These are phyloP conservation scores for human (Homo sapiens) DNA, from an alignment of 2,113 vertebrate genomes.

Conservation along the genomic window DNA sequence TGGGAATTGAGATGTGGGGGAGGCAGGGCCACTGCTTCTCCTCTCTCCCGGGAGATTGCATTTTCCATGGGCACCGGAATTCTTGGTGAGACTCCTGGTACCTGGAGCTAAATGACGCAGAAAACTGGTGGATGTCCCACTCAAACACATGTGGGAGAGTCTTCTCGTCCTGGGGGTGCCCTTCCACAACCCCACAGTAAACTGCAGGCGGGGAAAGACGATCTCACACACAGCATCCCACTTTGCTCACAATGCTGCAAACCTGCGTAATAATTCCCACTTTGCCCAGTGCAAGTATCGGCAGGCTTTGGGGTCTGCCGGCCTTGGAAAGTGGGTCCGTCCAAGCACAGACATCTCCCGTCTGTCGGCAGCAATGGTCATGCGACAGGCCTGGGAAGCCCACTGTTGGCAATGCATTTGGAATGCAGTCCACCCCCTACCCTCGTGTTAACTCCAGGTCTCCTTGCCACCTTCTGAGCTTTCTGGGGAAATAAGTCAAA, in stretches of 20 bases:
- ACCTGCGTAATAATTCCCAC: not conserved
- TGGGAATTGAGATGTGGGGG: fast-evolving
- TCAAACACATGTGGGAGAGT: no score
- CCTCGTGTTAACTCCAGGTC: not conserved
- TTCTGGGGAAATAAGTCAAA: slow-evolving; percentile 58
- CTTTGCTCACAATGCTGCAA: not conserved
- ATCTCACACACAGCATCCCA: not conserved
- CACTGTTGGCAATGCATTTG: fast-evolving
- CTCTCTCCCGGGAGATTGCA: fast-evolving
- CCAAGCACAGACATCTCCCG: fast-evolving
- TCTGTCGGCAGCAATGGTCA: fast-evolving
- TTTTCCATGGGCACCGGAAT: no score
- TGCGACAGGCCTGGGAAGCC: fast-evolving
- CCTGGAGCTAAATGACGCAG: no score
- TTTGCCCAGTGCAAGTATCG: fast-evolving
- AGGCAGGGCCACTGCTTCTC: not conserved
- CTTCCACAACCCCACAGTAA: fast-evolving
- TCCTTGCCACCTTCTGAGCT: not conserved
- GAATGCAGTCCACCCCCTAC: fast-evolving
- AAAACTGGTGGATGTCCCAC: fast-evolving
- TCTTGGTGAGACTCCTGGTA: not conserved
- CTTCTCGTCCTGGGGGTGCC: no score
- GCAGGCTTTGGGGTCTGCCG: fast-evolving
- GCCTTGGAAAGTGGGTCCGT: fast-evolving
- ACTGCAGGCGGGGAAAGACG: fast-evolving